These are phyloP conservation scores for Cirrhinus mrigala DNA, from an alignment of 2,797 vertebrate genomes.

Conservation along the genomic window DNA sequence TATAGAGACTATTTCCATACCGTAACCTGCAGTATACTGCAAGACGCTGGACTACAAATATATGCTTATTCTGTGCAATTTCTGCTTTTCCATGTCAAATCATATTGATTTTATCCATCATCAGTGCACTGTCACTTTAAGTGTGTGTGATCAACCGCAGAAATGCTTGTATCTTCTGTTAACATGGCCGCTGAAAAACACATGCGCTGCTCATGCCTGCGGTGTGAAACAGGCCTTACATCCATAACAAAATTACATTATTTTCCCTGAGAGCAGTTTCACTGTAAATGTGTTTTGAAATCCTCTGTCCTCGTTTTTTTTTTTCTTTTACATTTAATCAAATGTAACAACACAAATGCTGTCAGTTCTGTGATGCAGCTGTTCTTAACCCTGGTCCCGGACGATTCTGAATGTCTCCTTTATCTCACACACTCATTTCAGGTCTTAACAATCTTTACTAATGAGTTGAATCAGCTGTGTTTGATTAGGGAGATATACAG, in stretches of 20 bases:
- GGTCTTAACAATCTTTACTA: not conserved
- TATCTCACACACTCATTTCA: not conserved
- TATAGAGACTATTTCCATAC: too few species aligned
- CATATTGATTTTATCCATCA: not conserved
- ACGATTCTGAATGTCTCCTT: too few species aligned
- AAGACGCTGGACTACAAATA: not conserved
- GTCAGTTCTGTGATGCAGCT: not conserved
- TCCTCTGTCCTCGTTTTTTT: not conserved
- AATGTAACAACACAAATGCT: not conserved
- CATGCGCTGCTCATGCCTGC: not conserved
- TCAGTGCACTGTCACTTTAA: constrained; percentile 11
- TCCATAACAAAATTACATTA: not conserved
- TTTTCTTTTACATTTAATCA: too few species aligned
- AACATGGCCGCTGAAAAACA: not conserved
- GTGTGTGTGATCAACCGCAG: not conserved
- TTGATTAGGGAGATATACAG: not conserved
- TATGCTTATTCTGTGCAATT: too few species aligned
- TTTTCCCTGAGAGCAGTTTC: too few species aligned
- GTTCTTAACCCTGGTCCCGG: too few species aligned
- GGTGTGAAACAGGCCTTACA: not conserved
- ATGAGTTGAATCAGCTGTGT: not conserved
- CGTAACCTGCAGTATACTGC: not conserved
- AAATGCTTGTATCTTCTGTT: not conserved
- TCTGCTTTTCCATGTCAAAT: not conserved
- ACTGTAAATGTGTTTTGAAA: not conserved